phyloP scores from a whole-genome alignment of 2,797 vertebrate species.

The Spea hammondii region DNA sequence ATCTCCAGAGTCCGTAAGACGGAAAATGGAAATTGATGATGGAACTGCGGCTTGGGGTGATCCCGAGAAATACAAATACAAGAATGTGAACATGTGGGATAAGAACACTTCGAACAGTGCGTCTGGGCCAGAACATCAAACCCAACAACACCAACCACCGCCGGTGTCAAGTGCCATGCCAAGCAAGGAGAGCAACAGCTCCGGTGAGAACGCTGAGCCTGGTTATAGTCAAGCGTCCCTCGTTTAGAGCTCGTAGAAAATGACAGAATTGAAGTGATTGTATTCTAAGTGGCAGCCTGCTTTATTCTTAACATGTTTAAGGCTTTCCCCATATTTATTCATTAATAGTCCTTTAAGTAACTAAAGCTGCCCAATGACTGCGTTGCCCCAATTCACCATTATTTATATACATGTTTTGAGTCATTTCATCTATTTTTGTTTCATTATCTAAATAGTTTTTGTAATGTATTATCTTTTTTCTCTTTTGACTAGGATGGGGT shows the following conservation, averaged over 20 bases:
- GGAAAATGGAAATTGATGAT: slow-evolving; percentile 95
- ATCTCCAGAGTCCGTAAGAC: slow-evolving; percentile 89
- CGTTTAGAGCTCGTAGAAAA: too few relatives aligned
- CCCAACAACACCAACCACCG: slow-evolving; percentile 52
- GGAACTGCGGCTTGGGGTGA: slow-evolving; percentile 97
- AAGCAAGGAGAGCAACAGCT: slow-evolving; percentile 72
- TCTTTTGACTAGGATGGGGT: slow-evolving; percentile 81
- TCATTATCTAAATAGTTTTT: too few relatives aligned
- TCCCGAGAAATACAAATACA: slow-evolving; percentile 85
- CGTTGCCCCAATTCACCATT: too few relatives aligned
- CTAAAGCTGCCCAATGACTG: too few relatives aligned
- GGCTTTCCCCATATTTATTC: too few relatives aligned
- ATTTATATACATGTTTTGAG: neutral
- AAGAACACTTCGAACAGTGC: slow-evolving; percentile 71
- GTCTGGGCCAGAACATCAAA: slow-evolving; percentile 71
- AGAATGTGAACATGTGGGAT: slow-evolving; percentile 93
- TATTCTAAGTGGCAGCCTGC: too few relatives aligned
- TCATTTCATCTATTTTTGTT: neutral
- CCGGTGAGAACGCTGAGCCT: slow-evolving; percentile 67
- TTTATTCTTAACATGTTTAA: too few relatives aligned
- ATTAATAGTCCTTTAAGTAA: too few relatives aligned
- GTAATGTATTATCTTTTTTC: neutral
- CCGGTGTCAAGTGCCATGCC: slow-evolving; percentile 69
- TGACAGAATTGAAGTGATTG: too few relatives aligned
- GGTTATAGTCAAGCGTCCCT: neutral